Conservation (phyloP, 1,140 invertebrate genomes). For the Nasonia vitripennis region DNA sequence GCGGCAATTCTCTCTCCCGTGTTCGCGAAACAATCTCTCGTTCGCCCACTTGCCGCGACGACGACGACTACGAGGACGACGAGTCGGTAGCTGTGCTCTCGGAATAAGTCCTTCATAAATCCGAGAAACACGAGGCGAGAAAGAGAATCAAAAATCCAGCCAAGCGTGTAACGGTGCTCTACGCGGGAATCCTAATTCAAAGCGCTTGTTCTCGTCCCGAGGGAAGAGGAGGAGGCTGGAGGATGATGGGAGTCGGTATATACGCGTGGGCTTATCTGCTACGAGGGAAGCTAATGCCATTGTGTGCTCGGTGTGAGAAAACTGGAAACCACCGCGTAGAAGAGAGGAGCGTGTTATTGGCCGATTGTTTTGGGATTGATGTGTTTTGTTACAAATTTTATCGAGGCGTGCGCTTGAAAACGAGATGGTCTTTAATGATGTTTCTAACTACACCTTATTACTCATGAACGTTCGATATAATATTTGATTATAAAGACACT, state of each 20-base stretch:
- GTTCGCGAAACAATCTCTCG: constrained; percentile 40
- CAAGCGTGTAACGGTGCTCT: constrained; percentile 13
- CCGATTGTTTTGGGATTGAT: neutral
- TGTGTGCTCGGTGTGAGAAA: constrained; percentile 22
- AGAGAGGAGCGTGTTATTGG: constrained; percentile 14
- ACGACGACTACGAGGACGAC: too few species aligned
- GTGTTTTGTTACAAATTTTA: constrained; percentile 25
- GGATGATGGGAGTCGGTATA: neutral
- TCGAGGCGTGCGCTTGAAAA: neutral
- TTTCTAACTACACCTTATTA: too few species aligned
- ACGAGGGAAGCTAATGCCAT: neutral
- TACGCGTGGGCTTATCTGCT: constrained; percentile 34
- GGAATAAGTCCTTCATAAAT: constrained; percentile 39
- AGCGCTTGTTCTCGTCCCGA: neutral
- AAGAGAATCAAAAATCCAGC: neutral
- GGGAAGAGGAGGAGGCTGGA: too few species aligned
- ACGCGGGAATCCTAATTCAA: constrained; percentile 35
- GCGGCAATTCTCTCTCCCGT: neutral
- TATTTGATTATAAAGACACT: too few species aligned
- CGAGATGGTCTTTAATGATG: neutral
- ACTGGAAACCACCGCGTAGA: neutral
- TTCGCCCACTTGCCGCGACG: constrained; percentile 15
- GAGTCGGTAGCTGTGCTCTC: neutral
- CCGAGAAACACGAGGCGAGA: neutral
- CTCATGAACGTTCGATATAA: too few species aligned